Base-by-base conservation (phyloP, 2,797 vertebrate genomes). In the Galagoides demidoff region DNA sequence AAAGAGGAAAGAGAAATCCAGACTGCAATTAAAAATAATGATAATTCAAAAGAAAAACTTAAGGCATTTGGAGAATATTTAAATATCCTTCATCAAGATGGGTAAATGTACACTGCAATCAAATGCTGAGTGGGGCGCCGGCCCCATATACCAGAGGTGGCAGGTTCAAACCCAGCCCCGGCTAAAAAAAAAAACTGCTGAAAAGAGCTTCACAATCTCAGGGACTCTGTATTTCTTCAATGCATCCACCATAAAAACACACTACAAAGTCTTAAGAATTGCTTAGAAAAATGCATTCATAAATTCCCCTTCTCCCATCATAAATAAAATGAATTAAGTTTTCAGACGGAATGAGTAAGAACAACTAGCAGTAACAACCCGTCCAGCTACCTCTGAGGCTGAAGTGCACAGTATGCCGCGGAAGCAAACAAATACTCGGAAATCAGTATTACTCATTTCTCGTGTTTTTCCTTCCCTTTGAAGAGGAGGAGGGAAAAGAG, bases 351-450 rank as follows among this genome's bases (percentile, higher is more conserved):
- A 68, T 16, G 73, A 89, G 71, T 95, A 66, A 79, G 96, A 98
- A 73, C 86, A 95, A 97, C 12, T 43, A 55, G 43, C 74, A 61
- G 52, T 34, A 89, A 95, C 23, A 90, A 95, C 31, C n/a, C 79
- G 94, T 79, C 95, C 92, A 91, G 96, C 87, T 96, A 71, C 90
- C 95, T 96, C 61, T 84, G 93, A 71, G 7, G 82, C 74, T 7
- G 64, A 39, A 95, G 34, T 77, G 25, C 52, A 78, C 25, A 89
- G 4, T 31, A 95, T n/a, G 39, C 76, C 92, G 92, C 74, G 95
- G 90, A 96, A 96, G 81, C 97, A 96, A 94, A 90, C 89, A 94
- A 97, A 96, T 68, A 95, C 0, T 0, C 12, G 97, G 91, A 96
- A 97, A 94, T 57, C 64, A 81, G 71, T 82, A 93, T 76, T 90